Evolutionary conservation across 2,113 vertebrate genomes (phyloP), one percentile per base, ranked within the genome.

Genomic region (Gopherus flavomarginatus): DNA sequence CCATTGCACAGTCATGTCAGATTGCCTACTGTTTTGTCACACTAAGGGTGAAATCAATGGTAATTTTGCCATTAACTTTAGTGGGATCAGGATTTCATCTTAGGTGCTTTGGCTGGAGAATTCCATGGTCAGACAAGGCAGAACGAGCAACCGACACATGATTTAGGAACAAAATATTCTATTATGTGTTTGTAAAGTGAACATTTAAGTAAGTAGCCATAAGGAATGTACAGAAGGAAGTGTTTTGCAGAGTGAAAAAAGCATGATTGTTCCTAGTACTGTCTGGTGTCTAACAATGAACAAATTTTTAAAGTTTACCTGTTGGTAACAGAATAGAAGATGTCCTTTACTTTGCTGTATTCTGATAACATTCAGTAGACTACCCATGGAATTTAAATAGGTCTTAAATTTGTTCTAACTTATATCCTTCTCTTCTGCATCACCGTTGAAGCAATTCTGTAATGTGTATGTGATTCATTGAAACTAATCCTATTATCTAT

Each of bases 1-100:
- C 53, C 49, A 26, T 1, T 2, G 2, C 1, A 14, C 27, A 1
- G 85, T n/a, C 44, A 0, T 10, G 4, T 12, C 11, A 4, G 0
- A 0, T 42, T 75, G 69, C n/a, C n/a, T 44, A 7, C 4, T 78
- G 8, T 90, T 85, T 54, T 11, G 19, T 1, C 1, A 3, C 81
- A 42, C 42, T 11, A 69, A 27, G 44, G 13, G 7, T 14, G n/a
- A 59, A 10, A 50, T 8, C 27, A 77, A 7, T 2, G 78, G 0
- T 11, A 1, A 27, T n/a, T 87, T 38, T 13, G 57, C 57, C 11
- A 1, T n/a, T 86, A 88, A 1, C 1, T 2, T 21, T 78, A 29
- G 69, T 38, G 29, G 78, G 29, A 47, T 1, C 22, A 52, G 69
- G 56, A 16, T 65, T 85, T 86, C 31, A 1, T 35, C 54, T 17